Evolutionary conservation across 1,140 invertebrate species (phyloP), one percentile per base, ranked within the genome.

Genomic region (Dreissena polymorpha): DNA sequence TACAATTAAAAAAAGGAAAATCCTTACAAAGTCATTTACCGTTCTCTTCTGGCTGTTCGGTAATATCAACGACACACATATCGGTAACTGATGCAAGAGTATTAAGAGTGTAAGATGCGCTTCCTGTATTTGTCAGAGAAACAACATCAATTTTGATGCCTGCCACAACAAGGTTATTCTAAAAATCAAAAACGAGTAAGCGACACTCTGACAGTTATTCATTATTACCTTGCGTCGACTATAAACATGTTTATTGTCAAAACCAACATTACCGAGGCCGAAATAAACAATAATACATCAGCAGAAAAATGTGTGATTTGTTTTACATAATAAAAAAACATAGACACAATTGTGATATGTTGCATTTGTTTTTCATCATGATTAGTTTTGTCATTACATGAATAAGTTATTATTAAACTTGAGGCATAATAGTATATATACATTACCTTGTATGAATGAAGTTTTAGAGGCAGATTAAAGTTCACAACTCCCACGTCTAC

Each of bases 361-460:
- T 12, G 16, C 39, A 49, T 70, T 39, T 8, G n/a, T 18, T 18
- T 13, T 14, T 29, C 14, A 70, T 27, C 27, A 29, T n/a, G n/a
- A n/a, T n/a, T n/a, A n/a, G n/a, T n/a, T n/a, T n/a, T n/a, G n/a
- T n/a, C n/a, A n/a, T n/a, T n/a, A n/a, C n/a, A n/a, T n/a, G n/a
- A n/a, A n/a, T n/a, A n/a, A 27, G 50, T 13, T 7, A 3, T 16
- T 18, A 0, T 16, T 13, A n/a, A n/a, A n/a, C n/a, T n/a, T n/a
- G n/a, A n/a, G n/a, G n/a, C n/a, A n/a, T n/a, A n/a, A n/a, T n/a
- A n/a, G n/a, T n/a, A n/a, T n/a, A n/a, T n/a, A n/a, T n/a, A n/a
- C n/a, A n/a, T n/a, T 57, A 73, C 71, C 53, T 73, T 51, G 53
- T 73, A 73, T 10, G 53, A 10, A 39, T 57, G 25, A 10, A 60